A percentile compares a stretch with the other conserved stretches of the same genome.
Conservation (phyloP, 2,113 vertebrate genomes). For the Cettia cetti region DNA sequence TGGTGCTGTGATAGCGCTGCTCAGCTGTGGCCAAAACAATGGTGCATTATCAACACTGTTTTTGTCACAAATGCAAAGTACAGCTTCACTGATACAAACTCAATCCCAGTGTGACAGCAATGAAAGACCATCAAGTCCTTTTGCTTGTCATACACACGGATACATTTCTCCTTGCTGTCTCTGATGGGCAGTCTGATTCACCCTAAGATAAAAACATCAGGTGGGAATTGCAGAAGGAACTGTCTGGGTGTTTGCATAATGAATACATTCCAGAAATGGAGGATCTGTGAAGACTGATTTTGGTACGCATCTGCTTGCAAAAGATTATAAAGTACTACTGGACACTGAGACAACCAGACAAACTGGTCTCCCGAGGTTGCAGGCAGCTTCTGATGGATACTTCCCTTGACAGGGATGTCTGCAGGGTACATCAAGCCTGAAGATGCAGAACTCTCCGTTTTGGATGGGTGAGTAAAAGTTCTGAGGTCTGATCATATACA, state of each 20-base stretch:
- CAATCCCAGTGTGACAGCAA: background rate
- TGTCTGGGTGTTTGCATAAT: background rate
- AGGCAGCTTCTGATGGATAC: background rate
- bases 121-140: accelerated
- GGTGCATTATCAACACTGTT: background rate
- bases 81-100: background rate
- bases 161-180: background rate
- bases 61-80: background rate
- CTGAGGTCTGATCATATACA: background rate
- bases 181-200: background rate
- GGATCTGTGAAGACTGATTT: background rate
- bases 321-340: background rate
- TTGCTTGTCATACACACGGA: background rate
- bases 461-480: background rate
- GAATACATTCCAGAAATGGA: background rate
- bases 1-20: background rate
- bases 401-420: background rate
- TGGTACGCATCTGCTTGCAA: background rate
- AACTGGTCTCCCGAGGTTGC: background rate
- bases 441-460: background rate
- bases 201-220: background rate
- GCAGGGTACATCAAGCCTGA: background rate
- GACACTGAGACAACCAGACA: background rate
- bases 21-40: background rate
- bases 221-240: background rate